Evolutionary conservation across 2,113 vertebrate species (phyloP).

Genomic region (Genyomyrus donnyi): DNA sequence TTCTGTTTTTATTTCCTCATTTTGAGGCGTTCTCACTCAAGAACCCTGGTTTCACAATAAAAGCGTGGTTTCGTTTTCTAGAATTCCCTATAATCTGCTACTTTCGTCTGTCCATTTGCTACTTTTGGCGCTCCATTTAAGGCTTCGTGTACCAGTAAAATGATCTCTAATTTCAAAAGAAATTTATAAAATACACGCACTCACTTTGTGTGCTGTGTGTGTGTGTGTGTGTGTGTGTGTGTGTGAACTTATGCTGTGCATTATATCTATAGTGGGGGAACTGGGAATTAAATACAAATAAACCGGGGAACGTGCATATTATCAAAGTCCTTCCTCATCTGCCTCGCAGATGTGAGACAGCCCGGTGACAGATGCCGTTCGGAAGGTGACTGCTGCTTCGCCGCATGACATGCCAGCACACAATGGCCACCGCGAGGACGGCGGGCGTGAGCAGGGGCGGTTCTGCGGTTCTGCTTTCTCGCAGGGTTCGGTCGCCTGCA

Average conservation of each 20-base stretch:
- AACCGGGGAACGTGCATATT: neutral
- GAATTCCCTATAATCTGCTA: neutral
- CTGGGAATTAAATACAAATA: slow-evolving; percentile 19
- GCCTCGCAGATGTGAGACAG: neutral
- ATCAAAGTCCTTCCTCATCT: neutral
- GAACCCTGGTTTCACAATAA: neutral
- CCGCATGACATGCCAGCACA: neutral
- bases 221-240: neutral
- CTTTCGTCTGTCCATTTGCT: neutral
- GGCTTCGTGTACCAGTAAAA: neutral
- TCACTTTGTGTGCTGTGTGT: neutral
- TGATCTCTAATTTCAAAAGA: neutral
- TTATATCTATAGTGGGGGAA: slow-evolving; percentile 7
- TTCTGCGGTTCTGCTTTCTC: neutral
- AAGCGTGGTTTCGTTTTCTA: neutral
- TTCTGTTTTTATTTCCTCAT: neutral
- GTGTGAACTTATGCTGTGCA: neutral
- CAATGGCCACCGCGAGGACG: neutral
- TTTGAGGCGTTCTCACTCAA: neutral
- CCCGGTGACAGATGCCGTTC: neutral
- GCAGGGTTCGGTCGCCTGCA: neutral
- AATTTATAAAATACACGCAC: neutral
- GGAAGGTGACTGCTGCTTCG: neutral
- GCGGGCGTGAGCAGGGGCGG: neutral
- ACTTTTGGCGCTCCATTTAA: neutral